Conservation (phyloP, 2,113 vertebrate species). For the Petaurus breviceps region DNA sequence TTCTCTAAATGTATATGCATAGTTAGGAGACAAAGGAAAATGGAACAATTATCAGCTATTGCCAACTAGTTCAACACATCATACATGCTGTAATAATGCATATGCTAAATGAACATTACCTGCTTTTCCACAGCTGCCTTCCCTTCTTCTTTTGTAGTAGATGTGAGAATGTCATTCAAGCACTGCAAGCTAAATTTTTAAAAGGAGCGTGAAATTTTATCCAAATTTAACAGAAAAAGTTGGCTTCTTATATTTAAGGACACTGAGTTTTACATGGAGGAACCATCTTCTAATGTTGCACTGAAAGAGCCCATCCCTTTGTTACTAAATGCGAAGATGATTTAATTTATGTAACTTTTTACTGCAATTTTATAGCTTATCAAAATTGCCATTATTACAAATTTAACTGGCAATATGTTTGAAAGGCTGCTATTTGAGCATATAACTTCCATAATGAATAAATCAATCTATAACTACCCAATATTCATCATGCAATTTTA, state of each 20-base stretch:
- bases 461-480: not conserved
- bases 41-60: not conserved
- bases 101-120: constrained; percentile 84
- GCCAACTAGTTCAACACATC: not conserved
- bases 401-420: not conserved
- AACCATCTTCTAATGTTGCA: not conserved
- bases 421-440: not conserved
- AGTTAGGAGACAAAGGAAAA: not conserved
- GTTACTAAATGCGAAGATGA: not conserved
- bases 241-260: not conserved
- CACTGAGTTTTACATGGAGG: not conserved
- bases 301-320: not conserved
- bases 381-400: not conserved
- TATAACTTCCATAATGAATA: not conserved
- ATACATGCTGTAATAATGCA: constrained; percentile 48
- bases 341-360: not conserved
- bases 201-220: constrained; percentile 79
- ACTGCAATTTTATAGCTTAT: not conserved
- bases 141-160: constrained; percentile 91
- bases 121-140: constrained; percentile 94
- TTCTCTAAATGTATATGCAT: not conserved
- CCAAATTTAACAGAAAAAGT: not conserved
- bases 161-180: constrained; percentile 93
- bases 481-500: constrained; percentile 11
- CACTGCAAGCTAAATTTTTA: constrained; percentile 91